Conservation (phyloP, 2,888 invertebrate genomes). For the Himalopsyche tibetana region DNA sequence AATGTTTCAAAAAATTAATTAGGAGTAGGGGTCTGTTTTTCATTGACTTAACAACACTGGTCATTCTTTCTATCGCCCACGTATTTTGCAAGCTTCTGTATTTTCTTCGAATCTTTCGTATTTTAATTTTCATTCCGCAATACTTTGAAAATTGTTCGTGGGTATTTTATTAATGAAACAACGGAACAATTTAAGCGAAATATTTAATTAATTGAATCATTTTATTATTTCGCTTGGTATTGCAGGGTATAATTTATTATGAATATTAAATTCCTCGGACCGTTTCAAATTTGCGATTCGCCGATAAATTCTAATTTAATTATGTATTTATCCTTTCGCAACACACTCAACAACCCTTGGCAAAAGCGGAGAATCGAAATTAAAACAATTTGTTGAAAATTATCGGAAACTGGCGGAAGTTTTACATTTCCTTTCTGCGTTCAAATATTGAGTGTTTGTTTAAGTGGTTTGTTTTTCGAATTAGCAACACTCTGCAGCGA, state of each 20-base stretch:
- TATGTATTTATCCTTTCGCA: neutral
- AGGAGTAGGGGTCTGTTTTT: too few relatives aligned
- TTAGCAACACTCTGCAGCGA: too few relatives aligned
- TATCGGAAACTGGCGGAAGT: neutral
- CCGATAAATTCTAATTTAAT: constrained; percentile 2
- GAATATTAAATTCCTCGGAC: neutral
- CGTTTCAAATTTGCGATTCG: neutral
- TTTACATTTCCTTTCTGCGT: neutral
- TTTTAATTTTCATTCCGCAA: neutral
- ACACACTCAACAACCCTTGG: neutral
- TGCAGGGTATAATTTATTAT: neutral
- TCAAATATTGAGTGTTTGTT: neutral
- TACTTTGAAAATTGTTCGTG: neutral
- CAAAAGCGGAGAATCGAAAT: neutral
- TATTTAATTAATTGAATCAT: neutral
- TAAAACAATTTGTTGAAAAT: neutral
- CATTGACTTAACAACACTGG: too few relatives aligned
- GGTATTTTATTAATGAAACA: neutral
- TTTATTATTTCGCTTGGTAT: neutral
- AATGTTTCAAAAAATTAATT: too few relatives aligned
- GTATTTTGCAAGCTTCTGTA: too few relatives aligned
- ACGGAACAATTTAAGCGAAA: neutral
- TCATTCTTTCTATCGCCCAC: too few relatives aligned
- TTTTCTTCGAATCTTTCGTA: too few relatives aligned
- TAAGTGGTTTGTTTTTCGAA: too few relatives aligned